Conservation (phyloP, 1,140 invertebrate species). For the Drosophila nannoptera region DNA sequence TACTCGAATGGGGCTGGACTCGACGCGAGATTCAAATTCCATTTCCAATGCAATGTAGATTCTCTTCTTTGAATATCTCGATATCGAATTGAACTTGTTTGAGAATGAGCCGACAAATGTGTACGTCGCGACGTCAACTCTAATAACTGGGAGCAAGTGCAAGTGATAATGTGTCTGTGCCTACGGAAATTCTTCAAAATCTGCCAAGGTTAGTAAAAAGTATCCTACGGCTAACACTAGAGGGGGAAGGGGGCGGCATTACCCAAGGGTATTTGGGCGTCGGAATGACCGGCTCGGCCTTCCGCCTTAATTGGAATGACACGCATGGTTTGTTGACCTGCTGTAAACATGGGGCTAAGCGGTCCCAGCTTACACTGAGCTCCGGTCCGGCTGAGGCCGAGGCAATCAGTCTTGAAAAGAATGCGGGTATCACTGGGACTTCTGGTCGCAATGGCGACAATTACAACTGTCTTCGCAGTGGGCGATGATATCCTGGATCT, state of each 20-base stretch:
- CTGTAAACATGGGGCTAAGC: slow-evolving; percentile 11
- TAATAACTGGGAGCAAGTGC: not conserved
- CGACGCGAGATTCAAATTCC: no score
- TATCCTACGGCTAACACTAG: not conserved
- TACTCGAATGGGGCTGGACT: no score
- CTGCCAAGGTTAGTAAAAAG: slow-evolving; percentile 63
- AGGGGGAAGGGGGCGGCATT: no score
- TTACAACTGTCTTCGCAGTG: not conserved
- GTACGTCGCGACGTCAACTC: not conserved
- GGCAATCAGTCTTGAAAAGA: not conserved
- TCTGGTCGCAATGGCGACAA: slow-evolving; percentile 16
- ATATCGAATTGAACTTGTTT: no score
- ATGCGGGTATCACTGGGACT: slow-evolving; percentile 28
- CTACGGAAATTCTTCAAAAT: slow-evolving; percentile 58
- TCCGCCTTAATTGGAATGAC: slow-evolving; percentile 21
- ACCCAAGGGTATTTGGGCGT: no score
- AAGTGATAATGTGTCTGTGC: slow-evolving; percentile 56
- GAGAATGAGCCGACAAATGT: not conserved
- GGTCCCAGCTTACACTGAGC: not conserved
- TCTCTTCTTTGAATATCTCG: no score
- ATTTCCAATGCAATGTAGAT: no score
- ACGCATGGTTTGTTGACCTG: slow-evolving; percentile 7
- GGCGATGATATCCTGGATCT: not conserved
- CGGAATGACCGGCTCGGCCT: no score
- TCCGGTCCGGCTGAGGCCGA: not conserved